A percentile compares a stretch with the other conserved stretches of the same genome.
phyloP scores from a whole-genome alignment of 2,888 invertebrate genomes.

The Meteorus cinctellus region DNA sequence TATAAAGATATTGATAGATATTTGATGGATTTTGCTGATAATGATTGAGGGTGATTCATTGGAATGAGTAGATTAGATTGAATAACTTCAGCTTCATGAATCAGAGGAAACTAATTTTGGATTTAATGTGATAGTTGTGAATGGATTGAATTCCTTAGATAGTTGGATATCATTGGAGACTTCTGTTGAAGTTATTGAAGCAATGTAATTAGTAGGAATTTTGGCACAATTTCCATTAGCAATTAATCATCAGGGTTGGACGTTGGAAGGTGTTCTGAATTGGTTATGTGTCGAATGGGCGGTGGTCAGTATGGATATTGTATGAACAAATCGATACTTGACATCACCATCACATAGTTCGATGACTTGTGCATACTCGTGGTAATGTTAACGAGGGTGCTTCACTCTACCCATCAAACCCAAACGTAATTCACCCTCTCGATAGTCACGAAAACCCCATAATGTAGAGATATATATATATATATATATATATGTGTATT shows the following conservation, averaged over 20 bases:
- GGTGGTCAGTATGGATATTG: not conserved
- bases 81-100: too few relatives aligned
- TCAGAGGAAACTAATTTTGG: too few relatives aligned
- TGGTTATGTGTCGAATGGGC: not conserved
- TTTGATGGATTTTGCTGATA: too few relatives aligned
- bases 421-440: not conserved
- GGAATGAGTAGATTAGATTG: not conserved
- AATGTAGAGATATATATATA: not conserved
- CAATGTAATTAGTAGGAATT: too few relatives aligned
- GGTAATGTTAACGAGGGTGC: not conserved
- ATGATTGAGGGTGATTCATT: not conserved
- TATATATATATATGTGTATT: not conserved
- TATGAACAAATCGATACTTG: constrained; percentile 7
- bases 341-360: not conserved
- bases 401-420: not conserved
- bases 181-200: too few relatives aligned
- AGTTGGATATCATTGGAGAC: too few relatives aligned
- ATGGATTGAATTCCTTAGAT: too few relatives aligned
- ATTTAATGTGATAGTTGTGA: too few relatives aligned
- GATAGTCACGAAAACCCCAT: not conserved
- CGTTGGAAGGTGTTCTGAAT: not conserved
- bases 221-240: not conserved
- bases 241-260: not conserved
- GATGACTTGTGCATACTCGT: not conserved
- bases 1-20: too few relatives aligned